phyloP scores from a whole-genome alignment of 2,888 invertebrate species.

The Leptopterna dolabrata region DNA sequence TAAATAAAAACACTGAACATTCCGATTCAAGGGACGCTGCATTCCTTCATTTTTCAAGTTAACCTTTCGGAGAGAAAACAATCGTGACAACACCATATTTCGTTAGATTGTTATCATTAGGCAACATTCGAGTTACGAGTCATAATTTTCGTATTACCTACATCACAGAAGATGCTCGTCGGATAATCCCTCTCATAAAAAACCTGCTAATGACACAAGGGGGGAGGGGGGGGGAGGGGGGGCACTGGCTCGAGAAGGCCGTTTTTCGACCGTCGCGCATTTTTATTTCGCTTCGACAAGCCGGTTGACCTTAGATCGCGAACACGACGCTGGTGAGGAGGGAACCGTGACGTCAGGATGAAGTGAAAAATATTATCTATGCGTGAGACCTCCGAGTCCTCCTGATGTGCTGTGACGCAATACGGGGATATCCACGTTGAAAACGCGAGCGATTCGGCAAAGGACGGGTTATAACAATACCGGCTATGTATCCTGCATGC shows the following conservation, averaged over 20 bases:
- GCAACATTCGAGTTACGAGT: background rate
- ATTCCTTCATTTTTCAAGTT: no score
- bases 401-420: background rate
- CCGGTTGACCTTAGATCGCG: conserved; percentile 14
- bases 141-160: background rate
- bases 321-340: background rate
- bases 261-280: background rate
- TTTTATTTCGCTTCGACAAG: background rate
- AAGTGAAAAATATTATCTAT: background rate
- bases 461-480: no score
- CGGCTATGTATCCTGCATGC: no score
- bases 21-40: no score
- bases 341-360: background rate
- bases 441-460: background rate
- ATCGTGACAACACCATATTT: background rate
- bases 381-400: background rate
- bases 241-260: background rate
- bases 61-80: no score
- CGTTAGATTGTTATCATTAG: background rate
- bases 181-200: background rate
- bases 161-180: background rate
- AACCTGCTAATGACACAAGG: background rate
- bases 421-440: background rate
- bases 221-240: background rate
- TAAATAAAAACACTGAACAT: no score